Conservation (phyloP, 2,888 invertebrate genomes). For the Acronicta alni region DNA sequence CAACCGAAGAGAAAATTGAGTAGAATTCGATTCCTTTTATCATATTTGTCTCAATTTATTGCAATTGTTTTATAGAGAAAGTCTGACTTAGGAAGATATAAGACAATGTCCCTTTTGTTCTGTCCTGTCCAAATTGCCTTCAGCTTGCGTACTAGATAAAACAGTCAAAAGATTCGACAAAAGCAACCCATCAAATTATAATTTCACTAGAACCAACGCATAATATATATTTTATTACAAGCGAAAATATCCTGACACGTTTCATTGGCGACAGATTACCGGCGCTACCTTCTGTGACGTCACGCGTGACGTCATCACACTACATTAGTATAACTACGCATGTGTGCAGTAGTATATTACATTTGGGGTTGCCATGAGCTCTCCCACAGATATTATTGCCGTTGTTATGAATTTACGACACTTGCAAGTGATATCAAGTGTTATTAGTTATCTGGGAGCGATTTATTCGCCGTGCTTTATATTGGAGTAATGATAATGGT, state of each 20-base stretch:
- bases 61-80: too few species aligned
- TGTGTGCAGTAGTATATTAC: constrained; percentile 26
- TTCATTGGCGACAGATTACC: constrained; percentile 14
- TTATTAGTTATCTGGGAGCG: constrained; percentile 31
- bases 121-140: too few species aligned
- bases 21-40: too few species aligned
- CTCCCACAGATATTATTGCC: constrained; percentile 29
- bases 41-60: too few species aligned
- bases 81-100: too few species aligned
- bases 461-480: constrained; percentile 10
- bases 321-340: not conserved
- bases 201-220: constrained; percentile 2
- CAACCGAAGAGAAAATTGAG: not conserved
- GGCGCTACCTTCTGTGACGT: constrained; percentile 22
- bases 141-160: too few species aligned
- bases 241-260: constrained; percentile 25
- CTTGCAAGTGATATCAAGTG: constrained; percentile 39
- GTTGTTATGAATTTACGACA: constrained; percentile 41
- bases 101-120: too few species aligned
- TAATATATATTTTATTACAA: constrained; percentile 18
- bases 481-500: not conserved
- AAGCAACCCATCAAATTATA: not conserved
- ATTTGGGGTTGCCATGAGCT: constrained; percentile 9
- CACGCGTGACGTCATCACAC: constrained; percentile 24
- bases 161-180: not conserved